Evolutionary conservation across 2,888 invertebrate species (phyloP), one percentile per base, ranked within the genome.

Genomic region (Eupithecia pulchellata): DNA sequence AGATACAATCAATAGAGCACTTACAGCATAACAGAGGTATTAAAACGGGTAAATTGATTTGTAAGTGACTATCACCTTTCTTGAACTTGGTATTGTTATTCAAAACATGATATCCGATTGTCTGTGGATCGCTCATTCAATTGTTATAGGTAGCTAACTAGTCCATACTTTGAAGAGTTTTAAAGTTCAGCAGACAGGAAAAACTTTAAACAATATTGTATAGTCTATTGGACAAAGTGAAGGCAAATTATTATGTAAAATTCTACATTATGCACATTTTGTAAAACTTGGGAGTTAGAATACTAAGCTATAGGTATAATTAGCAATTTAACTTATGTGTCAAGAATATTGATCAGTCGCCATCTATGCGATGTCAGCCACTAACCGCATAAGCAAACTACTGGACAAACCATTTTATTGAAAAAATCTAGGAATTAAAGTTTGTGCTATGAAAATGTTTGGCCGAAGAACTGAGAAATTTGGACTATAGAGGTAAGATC

Each of bases 61-160:
- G 57, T 34, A 29, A 30, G 66, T 66, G 17, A 17, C 14, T 30
- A 61, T 68, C 71, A 68, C 68, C 73, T 72, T 47, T 55, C 62
- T 52, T 75, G 72, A 73, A 73, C 72, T 39, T 66, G 64, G 47
- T 47, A 57, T 70, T 87, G 85, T 84, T 82, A 88, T 86, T 82
- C 85, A 78, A 82, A 83, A 76, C 79, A 79, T 69, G 68, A 36
- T 57, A 52, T 60, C 62, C 72, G 82, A 85, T 83, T 68, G 77
- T 73, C 74, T 75, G 74, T 39, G 47, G 80, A 81, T 81, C 80
- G 63, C 68, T 71, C 72, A 72, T 72, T 74, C 68, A 74, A 72
- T 76, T 36, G 69, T 72, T 63, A 39, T 25, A 20, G 13, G 1
- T 52, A 25, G 1, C 25, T 25, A 13, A 11, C 11, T 52, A 52